phyloP scores from a whole-genome alignment of 2,113 vertebrate species.

The Thymallus thymallus region DNA sequence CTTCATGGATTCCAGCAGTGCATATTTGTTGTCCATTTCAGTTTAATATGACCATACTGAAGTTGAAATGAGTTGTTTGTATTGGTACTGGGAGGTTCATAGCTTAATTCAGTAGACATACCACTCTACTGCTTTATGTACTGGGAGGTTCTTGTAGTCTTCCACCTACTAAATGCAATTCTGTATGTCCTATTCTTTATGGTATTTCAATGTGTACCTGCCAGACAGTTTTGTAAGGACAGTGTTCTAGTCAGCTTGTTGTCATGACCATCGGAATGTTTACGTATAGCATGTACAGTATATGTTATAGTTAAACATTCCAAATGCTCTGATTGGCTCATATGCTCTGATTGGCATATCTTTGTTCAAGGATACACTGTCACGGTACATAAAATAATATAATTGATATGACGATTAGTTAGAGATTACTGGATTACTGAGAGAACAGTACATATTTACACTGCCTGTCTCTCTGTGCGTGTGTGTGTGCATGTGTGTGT shows the following conservation, averaged over 20 bases:
- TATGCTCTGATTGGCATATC: not conserved
- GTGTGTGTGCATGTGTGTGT: too few relatives aligned
- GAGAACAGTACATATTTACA: not conserved
- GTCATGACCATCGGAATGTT: not conserved
- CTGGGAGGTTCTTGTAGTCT: too few relatives aligned
- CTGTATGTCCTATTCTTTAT: too few relatives aligned
- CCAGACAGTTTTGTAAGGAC: not conserved
- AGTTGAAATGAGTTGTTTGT: not conserved
- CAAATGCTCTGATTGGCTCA: too few relatives aligned
- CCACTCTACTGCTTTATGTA: too few relatives aligned
- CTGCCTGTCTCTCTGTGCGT: too few relatives aligned
- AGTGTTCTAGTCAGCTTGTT: not conserved
- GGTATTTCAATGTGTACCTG: not conserved
- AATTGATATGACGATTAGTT: not conserved
- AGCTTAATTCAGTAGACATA: too few relatives aligned
- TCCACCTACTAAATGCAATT: too few relatives aligned
- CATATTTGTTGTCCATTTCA: not conserved
- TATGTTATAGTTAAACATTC: constrained; percentile 2
- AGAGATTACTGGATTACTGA: not conserved
- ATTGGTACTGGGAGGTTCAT: not conserved
- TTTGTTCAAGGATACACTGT: not conserved
- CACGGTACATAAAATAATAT: not conserved
- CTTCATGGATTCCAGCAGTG: not conserved
- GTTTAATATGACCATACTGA: not conserved
- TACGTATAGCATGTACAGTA: not conserved